Evolutionary conservation across 2,888 invertebrate genomes (phyloP).

Genomic region (Lasioglossum lativentre): DNA sequence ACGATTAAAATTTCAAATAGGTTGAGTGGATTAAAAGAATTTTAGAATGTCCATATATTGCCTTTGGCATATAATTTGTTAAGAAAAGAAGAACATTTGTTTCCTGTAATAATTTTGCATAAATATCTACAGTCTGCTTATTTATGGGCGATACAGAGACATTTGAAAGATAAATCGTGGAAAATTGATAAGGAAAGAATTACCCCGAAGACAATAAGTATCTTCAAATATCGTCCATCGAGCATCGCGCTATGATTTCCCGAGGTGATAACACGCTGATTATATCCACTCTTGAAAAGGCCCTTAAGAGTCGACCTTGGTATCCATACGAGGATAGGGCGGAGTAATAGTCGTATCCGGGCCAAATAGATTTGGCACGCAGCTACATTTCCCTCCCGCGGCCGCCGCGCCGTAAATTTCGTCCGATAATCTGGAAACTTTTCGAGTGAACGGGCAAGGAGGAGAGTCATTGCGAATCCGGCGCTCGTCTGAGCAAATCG

Average conservation of each 20-base stretch:
- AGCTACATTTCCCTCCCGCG: constrained; percentile 49
- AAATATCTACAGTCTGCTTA: too few species aligned
- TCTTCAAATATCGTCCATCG: background rate
- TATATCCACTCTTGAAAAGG: constrained; percentile 44
- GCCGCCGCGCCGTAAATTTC: constrained; percentile 59
- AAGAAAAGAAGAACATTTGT: too few species aligned
- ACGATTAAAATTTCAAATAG: too few species aligned
- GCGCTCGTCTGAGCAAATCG: constrained; percentile 45
- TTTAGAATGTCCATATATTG: too few species aligned
- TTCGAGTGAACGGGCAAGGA: constrained; percentile 57
- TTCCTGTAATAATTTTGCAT: too few species aligned
- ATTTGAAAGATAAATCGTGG: background rate
- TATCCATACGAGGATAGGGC: constrained; percentile 35
- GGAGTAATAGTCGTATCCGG: constrained; percentile 62
- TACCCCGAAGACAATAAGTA: constrained; percentile 1
- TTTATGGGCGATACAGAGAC: too few species aligned
- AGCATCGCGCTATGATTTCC: constrained; percentile 10
- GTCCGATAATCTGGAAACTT: constrained; percentile 70
- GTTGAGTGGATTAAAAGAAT: too few species aligned
- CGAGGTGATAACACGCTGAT: constrained; percentile 39
- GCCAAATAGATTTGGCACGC: constrained; percentile 73
- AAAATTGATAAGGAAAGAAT: background rate
- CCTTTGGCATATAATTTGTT: too few species aligned
- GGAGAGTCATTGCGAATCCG: constrained; percentile 55
- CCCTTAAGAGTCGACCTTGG: constrained; percentile 64